Evolutionary conservation across 1,140 invertebrate genomes (phyloP), one percentile per base, ranked within the genome.

Genomic region (Drosophila sp.): DNA sequence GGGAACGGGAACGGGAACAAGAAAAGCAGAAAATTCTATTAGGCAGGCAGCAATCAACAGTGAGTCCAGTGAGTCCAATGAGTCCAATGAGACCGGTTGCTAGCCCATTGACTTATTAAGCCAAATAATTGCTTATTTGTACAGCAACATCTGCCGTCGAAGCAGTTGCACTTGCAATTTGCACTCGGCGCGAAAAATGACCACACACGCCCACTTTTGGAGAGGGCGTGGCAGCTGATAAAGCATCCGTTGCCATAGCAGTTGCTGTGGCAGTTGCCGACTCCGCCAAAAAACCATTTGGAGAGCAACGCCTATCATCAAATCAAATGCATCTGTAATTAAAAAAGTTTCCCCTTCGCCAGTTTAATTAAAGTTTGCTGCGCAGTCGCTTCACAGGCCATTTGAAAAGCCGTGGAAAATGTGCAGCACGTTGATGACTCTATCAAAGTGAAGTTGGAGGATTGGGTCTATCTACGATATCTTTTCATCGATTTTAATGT

Each of bases 111-210:
- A 89, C 84, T 89, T 89, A 89, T 89, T 89, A 89, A 83, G 72
- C 76, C 80, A 83, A 80, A 78, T 89, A 89, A 89, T 89, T 89
- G 83, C 83, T 89, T 89, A 89, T 89, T 89, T 89, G 76, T 76
- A 75, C 83, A 75, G 51, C 50, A 21, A 21, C 21, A 21, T 2
- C 34, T 11, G n/a, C 2, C 8, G 45, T 16, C 41, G 25, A 21
- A 13, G 38, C n/a, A 14, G 7, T 27, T 34, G 29, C 14, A 36
- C 53, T 77, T 59, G 70, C 78, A 87, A 89, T 79, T 87, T 89
- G 69, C 79, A 89, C 79, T 89, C 59, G 78, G 45, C 76, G 79
- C 84, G 72, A 89, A 83, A 89, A 89, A 89, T 89, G 64, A 76
- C 76, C 84, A 77, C 64, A 76, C 54, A 80, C 83, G 83, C 83